Percentiles rank a stretch among this genome's conserved stretches.
These are phyloP conservation scores for Epinephelus malabaricus DNA, from an alignment of 2,797 vertebrate genomes.

Conservation along the genomic window DNA sequence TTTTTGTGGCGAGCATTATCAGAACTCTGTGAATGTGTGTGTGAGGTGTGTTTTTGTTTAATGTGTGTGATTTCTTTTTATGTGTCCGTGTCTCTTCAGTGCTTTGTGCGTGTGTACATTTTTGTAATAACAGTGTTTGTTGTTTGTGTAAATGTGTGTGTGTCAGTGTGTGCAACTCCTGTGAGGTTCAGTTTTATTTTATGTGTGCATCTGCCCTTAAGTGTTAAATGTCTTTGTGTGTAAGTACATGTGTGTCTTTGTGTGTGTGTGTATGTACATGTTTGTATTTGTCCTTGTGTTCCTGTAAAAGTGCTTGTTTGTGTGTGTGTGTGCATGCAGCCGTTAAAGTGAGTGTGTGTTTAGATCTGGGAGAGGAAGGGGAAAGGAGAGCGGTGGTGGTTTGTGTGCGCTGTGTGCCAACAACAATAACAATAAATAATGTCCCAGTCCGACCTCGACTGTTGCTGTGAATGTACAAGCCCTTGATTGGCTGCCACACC, in stretches of 20 bases:
- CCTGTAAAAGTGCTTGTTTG: conserved; percentile 23
- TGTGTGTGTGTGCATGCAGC: neutral
- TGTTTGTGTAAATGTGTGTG: conserved; percentile 23
- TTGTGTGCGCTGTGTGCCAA: conserved; percentile 47
- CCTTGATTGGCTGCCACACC: conserved; percentile 65
- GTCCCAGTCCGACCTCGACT: conserved; percentile 63
- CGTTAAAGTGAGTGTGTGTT: conserved; percentile 4
- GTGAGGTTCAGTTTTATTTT: conserved; percentile 19
- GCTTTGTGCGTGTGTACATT: conserved; percentile 26
- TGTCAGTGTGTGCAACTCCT: neutral
- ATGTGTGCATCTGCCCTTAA: conserved; percentile 19
- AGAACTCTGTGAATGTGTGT: conserved; percentile 51
- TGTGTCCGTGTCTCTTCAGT: conserved; percentile 26
- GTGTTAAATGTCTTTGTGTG: conserved; percentile 19
- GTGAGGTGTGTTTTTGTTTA: conserved; percentile 21
- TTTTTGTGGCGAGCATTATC: conserved; percentile 79
- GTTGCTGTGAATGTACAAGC: conserved; percentile 61
- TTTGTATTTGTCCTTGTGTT: conserved; percentile 52
- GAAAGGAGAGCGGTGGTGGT: conserved; percentile 19
- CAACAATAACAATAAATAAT: conserved; percentile 76
- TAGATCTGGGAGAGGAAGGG: conserved; percentile 25
- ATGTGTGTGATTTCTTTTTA: conserved; percentile 29
- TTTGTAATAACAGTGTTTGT: conserved; percentile 41
- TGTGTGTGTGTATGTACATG: conserved; percentile 1
- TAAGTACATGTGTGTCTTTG: conserved; percentile 1